Conservation (phyloP, 2,113 vertebrate genomes). For the Speoplatyrhinus poulsoni region DNA sequence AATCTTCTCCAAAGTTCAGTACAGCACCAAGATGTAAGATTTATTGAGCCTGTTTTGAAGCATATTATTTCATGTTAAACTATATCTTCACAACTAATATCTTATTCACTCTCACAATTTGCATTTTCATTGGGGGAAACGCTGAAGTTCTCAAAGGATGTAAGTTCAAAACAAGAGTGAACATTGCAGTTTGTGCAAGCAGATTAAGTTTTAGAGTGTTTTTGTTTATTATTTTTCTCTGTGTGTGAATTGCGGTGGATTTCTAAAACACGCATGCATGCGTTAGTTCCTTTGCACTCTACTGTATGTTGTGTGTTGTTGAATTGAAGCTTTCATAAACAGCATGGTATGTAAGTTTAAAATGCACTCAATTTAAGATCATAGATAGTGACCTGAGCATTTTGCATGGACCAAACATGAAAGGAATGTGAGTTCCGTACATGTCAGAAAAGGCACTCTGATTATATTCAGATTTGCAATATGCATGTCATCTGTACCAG, state of each 20-base stretch:
- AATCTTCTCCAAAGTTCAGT: too few relatives aligned
- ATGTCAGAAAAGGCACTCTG: conserved; percentile 35
- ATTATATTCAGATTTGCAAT: conserved; percentile 24
- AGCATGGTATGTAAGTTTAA: conserved; percentile 45
- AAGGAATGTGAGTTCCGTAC: conserved; percentile 20
- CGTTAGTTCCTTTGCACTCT: conserved; percentile 40
- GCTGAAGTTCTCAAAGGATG: conserved; percentile 94
- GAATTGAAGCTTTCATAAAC: conserved; percentile 25
- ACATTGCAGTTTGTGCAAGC: neutral
- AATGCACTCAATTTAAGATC: conserved; percentile 46
- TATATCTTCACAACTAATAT: conserved; percentile 79
- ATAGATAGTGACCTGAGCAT: conserved; percentile 39
- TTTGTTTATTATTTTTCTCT: conserved; percentile 30
- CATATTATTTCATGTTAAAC: conserved; percentile 20
- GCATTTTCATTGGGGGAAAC: conserved; percentile 86
- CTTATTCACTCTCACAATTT: conserved; percentile 79
- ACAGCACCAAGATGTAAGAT: neutral
- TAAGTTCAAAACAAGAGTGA: conserved; percentile 81
- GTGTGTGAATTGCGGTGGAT: conserved; percentile 59
- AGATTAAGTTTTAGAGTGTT: conserved; percentile 24
- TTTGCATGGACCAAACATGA: conserved; percentile 48
- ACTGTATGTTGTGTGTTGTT: conserved; percentile 36
- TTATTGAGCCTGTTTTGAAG: conserved; percentile 6
- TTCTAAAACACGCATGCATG: conserved; percentile 71
- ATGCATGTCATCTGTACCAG: conserved; percentile 39